Percentiles rank a stretch among this genome's conserved stretches.
phyloP scores from a whole-genome alignment of 2,797 vertebrate species.

The Acanthis flammea region DNA sequence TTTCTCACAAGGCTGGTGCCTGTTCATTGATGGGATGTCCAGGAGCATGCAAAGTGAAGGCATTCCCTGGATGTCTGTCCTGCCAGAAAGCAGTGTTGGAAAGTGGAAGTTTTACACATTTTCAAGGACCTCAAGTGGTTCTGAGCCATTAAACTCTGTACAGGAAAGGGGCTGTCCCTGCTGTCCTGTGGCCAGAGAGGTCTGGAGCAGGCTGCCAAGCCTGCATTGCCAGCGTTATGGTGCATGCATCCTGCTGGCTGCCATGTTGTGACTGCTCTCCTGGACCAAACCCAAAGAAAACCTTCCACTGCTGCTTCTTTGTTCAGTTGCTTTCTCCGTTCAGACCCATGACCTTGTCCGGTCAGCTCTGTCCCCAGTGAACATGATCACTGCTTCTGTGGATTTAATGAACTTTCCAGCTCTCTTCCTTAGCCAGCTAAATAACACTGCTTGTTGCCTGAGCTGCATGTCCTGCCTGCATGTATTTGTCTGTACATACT shows the following conservation, averaged over 20 bases:
- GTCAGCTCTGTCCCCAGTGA: background rate
- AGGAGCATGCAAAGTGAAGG: background rate
- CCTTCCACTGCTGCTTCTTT: background rate
- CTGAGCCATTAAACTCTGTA: background rate
- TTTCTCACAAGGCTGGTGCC: background rate
- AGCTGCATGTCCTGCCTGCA: background rate
- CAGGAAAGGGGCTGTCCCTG: background rate
- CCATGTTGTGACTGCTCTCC: conserved; percentile 3
- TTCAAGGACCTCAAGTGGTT: background rate
- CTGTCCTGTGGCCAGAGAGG: background rate
- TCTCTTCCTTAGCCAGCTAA: background rate
- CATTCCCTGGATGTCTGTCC: background rate
- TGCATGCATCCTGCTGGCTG: background rate
- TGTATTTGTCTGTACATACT: background rate
- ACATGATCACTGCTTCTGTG: background rate
- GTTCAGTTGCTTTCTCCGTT: background rate
- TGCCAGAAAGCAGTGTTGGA: background rate
- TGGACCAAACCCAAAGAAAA: conserved; percentile 30
- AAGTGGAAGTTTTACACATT: background rate
- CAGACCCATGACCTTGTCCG: background rate
- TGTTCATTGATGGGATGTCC: background rate
- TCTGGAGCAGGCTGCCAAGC: background rate
- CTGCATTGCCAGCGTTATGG: background rate
- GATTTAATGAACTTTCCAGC: conserved; percentile 40
- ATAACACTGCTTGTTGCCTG: background rate